phyloP scores from a whole-genome alignment of 2,113 vertebrate genomes.

The Callithrix jacchus region DNA sequence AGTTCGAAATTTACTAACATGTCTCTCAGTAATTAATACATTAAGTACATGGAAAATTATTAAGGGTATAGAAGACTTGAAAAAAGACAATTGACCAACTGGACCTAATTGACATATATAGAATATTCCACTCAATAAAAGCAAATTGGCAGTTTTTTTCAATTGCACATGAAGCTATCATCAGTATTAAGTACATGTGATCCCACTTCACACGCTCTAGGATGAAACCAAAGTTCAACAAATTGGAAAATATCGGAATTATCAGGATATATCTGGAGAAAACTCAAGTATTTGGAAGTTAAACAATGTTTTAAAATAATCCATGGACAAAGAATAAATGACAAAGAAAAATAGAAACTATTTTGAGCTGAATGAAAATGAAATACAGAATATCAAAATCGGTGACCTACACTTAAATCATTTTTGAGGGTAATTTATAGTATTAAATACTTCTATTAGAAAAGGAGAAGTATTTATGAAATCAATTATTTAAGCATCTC shows the following conservation, averaged over 20 bases:
- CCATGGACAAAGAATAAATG: not conserved
- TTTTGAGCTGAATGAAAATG: constrained; percentile 41
- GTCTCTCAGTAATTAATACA: not conserved
- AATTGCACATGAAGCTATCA: not conserved
- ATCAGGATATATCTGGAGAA: not conserved
- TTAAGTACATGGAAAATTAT: not conserved
- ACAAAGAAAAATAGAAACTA: not conserved
- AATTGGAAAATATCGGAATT: not conserved
- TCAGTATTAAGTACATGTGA: no score
- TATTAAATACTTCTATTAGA: not conserved
- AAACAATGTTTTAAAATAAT: not conserved
- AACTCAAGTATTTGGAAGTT: constrained; percentile 20
- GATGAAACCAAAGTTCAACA: not conserved
- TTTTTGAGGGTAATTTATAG: not conserved
- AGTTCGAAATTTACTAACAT: not conserved
- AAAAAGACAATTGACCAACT: not conserved
- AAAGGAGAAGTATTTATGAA: not conserved
- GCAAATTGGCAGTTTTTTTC: not conserved
- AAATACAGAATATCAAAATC: not conserved
- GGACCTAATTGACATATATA: not conserved
- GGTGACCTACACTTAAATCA: not conserved
- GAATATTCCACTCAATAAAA: not conserved
- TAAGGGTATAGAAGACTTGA: not conserved
- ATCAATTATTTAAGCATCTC: not conserved
- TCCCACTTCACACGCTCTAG: no score